phyloP scores from a whole-genome alignment of 2,888 invertebrate genomes.

The Venusia cambrica region DNA sequence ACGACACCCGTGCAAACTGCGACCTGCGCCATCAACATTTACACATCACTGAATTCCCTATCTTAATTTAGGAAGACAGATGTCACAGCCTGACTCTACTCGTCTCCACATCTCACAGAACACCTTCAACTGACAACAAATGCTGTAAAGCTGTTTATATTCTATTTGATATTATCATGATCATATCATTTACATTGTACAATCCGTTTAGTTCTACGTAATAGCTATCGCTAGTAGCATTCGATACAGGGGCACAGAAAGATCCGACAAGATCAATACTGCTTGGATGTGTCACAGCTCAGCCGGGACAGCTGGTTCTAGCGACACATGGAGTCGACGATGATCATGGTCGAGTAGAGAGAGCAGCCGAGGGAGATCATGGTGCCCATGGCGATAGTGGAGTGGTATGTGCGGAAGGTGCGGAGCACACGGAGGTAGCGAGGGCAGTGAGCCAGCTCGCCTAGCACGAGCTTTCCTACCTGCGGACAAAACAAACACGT shows the following conservation, averaged over 20 bases:
- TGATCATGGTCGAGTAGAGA: constrained; percentile 69
- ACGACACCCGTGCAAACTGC: no score
- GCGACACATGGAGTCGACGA: constrained; percentile 70
- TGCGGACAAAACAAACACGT: constrained; percentile 41
- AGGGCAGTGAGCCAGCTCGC: constrained; percentile 87
- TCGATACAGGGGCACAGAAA: no score
- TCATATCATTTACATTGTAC: no score
- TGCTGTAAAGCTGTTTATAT: no score
- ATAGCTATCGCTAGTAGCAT: no score
- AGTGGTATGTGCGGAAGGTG: constrained; percentile 88
- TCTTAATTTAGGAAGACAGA: constrained; percentile 37
- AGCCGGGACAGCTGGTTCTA: constrained; percentile 31
- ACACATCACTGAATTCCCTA: constrained; percentile 9
- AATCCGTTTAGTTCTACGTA: constrained; percentile 7
- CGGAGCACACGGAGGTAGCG: constrained; percentile 88
- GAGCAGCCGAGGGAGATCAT: constrained; percentile 79
- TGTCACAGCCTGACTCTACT: constrained; percentile 53
- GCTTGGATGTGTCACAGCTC: constrained; percentile 9
- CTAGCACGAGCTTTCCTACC: constrained; percentile 86
- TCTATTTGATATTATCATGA: no score
- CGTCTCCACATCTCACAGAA: constrained; percentile 37
- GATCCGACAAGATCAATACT: no score
- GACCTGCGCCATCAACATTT: no score
- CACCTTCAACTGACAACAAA: constrained; percentile 23
- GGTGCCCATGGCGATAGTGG: constrained; percentile 90